These are phyloP conservation scores for Auanema freiburgensis DNA, from an alignment of 2,888 invertebrate species.

Conservation along the genomic window DNA sequence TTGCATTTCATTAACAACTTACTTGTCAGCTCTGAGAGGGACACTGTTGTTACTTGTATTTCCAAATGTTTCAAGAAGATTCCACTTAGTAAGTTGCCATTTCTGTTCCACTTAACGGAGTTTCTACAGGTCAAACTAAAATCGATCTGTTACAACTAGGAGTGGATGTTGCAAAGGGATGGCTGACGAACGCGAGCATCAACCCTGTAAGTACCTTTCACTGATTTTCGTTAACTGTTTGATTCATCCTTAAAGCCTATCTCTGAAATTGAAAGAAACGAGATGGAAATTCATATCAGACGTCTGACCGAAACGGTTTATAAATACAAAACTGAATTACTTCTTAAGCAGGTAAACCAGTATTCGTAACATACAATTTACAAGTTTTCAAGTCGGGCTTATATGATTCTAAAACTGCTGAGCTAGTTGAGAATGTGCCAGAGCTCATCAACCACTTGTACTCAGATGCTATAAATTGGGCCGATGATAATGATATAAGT, in stretches of 20 bases:
- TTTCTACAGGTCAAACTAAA: slow-evolving; percentile 25
- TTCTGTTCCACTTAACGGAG: neutral
- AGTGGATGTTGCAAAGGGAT: slow-evolving; percentile 26
- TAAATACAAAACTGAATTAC: slow-evolving; percentile 35
- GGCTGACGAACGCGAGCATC: slow-evolving; percentile 14
- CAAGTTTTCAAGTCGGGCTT: slow-evolving; percentile 23
- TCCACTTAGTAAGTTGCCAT: slow-evolving; percentile 21
- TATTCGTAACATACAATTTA: neutral
- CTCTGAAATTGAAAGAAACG: slow-evolving; percentile 16
- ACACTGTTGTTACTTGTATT: slow-evolving; percentile 30
- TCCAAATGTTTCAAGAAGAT: slow-evolving; percentile 33
- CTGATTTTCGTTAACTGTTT: slow-evolving; percentile 3
- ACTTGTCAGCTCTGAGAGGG: slow-evolving; percentile 17
- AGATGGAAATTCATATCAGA: slow-evolving; percentile 25
- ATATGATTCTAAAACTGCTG: slow-evolving; percentile 31
- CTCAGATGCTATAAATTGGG: slow-evolving; percentile 42
- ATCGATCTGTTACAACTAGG: slow-evolving; percentile 36
- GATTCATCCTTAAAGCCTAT: slow-evolving; percentile 12
- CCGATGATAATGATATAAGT: slow-evolving; percentile 32
- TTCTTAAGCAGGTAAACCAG: slow-evolving; percentile 30
- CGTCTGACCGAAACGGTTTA: slow-evolving; percentile 32
- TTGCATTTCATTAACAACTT: slow-evolving; percentile 19
- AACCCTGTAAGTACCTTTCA: slow-evolving; percentile 10
- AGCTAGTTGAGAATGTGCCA: slow-evolving; percentile 29
- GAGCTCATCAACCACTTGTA: slow-evolving; percentile 43